Evolutionary conservation across 1,140 invertebrate species (phyloP), one percentile per base, ranked within the genome.

Genomic region (Ectropis grisescens): DNA sequence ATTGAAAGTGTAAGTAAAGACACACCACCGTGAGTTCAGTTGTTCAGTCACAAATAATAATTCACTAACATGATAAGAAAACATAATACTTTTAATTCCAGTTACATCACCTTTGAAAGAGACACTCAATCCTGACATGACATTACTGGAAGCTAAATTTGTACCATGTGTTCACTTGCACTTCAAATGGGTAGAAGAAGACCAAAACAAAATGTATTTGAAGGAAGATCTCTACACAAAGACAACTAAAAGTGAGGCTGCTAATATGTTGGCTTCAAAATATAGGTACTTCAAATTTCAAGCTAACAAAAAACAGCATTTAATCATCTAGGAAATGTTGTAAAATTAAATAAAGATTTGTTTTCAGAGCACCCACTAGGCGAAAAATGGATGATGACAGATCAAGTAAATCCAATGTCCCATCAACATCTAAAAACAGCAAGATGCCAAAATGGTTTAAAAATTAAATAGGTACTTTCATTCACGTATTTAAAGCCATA

Each of bases 151-250:
- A 58, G 82, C 87, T 22, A 86, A 87, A 57, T 87, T 91, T 62
- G 89, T 93, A 9, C 92, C 92, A 13, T 89, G 89, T 47, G 89
- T 91, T 14, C 82, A 91, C 14, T 61, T 94, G 50, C 89, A 94
- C 70, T 93, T 93, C 30, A 76, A 74, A 50, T 76, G 71, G 71
- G 10, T 53, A 12, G 51, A 72, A 15, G 64, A 65, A 11, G 53
- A 51, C 22, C 33, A 29, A 15, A 41, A 34, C n/a, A n/a, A n/a
- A n/a, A 26, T 32, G 15, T 80, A 69, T 47, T 47, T 80, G 0
- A 76, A 64, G 52, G 40, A 66, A 29, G 66, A 76, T 31, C 54
- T 80, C 35, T 80, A 80, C 43, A 26, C 40, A 7, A 64, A 62
- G 26, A 61, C 45, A 43, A 76, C 71, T 11, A 48, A 67, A 9